Evolutionary conservation across 2,113 vertebrate species (phyloP).

Genomic region (Rhinoptilus africanus): DNA sequence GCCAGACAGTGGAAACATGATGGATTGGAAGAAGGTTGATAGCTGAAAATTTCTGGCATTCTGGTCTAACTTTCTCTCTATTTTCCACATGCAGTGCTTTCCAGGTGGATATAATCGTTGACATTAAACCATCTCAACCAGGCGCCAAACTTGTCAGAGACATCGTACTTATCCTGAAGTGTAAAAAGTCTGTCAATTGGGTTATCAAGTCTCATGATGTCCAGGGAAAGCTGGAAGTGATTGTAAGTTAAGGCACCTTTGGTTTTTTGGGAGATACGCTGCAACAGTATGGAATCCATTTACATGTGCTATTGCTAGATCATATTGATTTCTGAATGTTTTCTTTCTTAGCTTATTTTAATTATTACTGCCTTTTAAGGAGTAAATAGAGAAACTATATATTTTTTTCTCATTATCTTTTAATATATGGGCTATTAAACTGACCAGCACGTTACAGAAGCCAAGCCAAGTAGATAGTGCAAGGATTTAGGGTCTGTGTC

Average conservation of each 20-base stretch:
- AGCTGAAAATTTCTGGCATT: conserved; percentile 74
- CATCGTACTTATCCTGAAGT: conserved; percentile 88
- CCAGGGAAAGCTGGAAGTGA: conserved; percentile 82
- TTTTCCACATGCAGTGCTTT: conserved; percentile 84
- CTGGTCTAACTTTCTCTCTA: conserved; percentile 62
- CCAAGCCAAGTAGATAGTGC: neutral
- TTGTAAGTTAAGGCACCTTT: conserved; percentile 79
- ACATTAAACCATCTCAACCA: conserved; percentile 83
- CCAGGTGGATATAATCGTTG: conserved; percentile 95
- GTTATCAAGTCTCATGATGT: conserved; percentile 87
- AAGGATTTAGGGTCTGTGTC: neutral
- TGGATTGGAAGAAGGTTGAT: conserved; percentile 76
- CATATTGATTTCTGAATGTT: neutral
- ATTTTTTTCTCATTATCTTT: neutral
- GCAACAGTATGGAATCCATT: neutral
- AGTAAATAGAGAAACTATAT: neutral
- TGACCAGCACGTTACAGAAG: neutral
- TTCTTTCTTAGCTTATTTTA: neutral
- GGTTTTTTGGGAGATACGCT: neutral
- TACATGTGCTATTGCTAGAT: neutral
- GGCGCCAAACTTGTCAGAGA: conserved; percentile 77
- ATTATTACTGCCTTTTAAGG: neutral
- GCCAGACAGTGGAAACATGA: conserved; percentile 84
- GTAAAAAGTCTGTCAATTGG: conserved; percentile 93
- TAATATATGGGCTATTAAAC: neutral